Evolutionary conservation across 2,888 invertebrate species (phyloP).

Genomic region (Hirtodrosophila trivittata): DNA sequence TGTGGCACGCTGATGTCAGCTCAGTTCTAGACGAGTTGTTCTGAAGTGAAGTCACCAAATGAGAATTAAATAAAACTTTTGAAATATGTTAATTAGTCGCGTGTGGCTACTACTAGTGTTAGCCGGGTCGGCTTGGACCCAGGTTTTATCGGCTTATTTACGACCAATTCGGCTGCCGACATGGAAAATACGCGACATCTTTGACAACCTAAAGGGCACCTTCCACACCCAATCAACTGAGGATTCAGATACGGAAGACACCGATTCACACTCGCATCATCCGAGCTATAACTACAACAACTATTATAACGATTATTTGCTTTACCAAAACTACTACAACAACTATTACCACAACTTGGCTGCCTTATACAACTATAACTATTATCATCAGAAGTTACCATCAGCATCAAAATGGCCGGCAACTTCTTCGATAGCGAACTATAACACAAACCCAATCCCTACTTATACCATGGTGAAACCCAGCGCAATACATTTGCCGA

Average conservation of each 20-base stretch:
- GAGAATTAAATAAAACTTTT: conserved; percentile 1
- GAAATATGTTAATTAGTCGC: conserved; percentile 43
- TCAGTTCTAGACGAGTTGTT: conserved; percentile 40
- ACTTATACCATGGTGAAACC: too few species aligned
- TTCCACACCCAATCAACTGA: too few species aligned
- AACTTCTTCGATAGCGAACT: too few species aligned
- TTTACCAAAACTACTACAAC: conserved; percentile 14
- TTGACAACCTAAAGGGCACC: conserved; percentile 1
- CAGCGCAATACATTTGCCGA: too few species aligned
- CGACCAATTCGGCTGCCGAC: conserved; percentile 13
- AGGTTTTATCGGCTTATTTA: background rate
- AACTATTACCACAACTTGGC: background rate
- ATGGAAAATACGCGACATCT: conserved; percentile 19
- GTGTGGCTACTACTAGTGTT: conserved; percentile 35
- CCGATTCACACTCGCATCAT: background rate
- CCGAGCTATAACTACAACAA: conserved; percentile 4
- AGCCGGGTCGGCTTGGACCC: conserved; percentile 15
- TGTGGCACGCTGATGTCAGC: conserved; percentile 1
- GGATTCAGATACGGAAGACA: background rate
- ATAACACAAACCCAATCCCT: too few species aligned
- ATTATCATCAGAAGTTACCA: conserved; percentile 1
- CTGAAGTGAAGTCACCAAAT: conserved; percentile 18
- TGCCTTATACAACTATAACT: conserved; percentile 2
- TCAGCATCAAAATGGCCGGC: background rate
- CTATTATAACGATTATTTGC: conserved; percentile 13